Evolutionary conservation across 2,888 invertebrate species (phyloP), one percentile per base, ranked within the genome.

Genomic region (Pandemis heparana): DNA sequence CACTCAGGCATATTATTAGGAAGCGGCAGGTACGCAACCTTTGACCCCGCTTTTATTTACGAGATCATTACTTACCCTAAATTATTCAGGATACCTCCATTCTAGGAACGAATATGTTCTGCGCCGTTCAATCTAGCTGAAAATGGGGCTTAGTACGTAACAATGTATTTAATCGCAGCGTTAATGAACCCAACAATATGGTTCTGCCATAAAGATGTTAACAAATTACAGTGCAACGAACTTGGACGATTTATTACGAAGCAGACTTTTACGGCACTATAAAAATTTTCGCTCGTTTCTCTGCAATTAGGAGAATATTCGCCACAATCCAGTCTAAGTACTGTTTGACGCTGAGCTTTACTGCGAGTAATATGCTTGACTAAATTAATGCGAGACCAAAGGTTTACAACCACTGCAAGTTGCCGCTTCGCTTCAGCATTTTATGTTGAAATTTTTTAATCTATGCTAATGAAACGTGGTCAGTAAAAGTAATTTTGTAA

Each of bases 251-350:
- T 92, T 90, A 91, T 89, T 88, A 86, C 89, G 83, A 85, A 83
- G 81, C 79, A 82, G 82, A 85, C 81, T 88, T 91, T 92, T 91
- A 92, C 85, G 80, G 83, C 83, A 79, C 85, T 79, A 90, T 92
- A 91, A 92, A 91, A 91, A 87, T 82, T 87, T 90, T 89, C 87
- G 86, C 86, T 87, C 86, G 88, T 89, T 91, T 89, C 86, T 86
- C 80, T 72, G 83, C 89, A 89, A 89, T 90, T 90, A 89, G 86
- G 83, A 78, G 81, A 77, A 81, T 79, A 77, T 77, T 75, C 75
- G 77, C 74, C 74, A 62, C 76, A 71, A 71, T 68, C 75, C 53
- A 61, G 38, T 51, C 51, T 51, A 51, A 71, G 71, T 56, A 53
- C 48, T 64, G 51, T 61, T 71, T 53, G 59, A 16, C 66, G 16